Evolutionary conservation across 2,888 invertebrate species (phyloP).

Genomic region (Panorpa germanica): DNA sequence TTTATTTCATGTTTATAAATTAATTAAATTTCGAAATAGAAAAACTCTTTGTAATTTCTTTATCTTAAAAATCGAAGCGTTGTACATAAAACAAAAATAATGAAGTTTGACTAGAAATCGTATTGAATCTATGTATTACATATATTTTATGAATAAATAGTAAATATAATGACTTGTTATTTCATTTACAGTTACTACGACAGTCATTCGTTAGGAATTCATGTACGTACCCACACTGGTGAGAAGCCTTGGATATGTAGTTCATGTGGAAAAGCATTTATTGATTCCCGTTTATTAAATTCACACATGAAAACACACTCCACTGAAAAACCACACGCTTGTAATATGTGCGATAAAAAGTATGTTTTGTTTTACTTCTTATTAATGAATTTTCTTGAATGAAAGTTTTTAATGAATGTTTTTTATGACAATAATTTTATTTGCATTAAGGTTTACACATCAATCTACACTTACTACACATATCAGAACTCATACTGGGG

Average conservation of each 20-base stretch:
- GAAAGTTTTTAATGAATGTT: background rate
- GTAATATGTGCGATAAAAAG: conserved; percentile 32
- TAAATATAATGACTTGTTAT: too few species aligned
- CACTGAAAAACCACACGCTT: conserved; percentile 31
- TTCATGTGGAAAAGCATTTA: conserved; percentile 25
- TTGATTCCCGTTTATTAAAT: conserved; percentile 24
- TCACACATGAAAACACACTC: conserved; percentile 34
- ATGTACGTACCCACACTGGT: conserved; percentile 24
- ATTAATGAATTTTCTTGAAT: conserved; percentile 22
- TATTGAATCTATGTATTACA: too few species aligned
- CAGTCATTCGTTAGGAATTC: conserved; percentile 20
- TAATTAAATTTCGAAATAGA: too few species aligned
- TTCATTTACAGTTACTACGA: conserved; percentile 21
- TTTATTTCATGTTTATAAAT: too few species aligned
- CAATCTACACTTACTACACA: conserved; percentile 38
- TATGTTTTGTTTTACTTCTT: conserved; percentile 21
- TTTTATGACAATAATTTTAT: background rate
- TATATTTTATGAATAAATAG: too few species aligned
- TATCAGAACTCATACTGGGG: conserved; percentile 39
- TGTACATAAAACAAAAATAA: too few species aligned
- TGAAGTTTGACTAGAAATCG: too few species aligned
- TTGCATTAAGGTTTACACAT: conserved; percentile 30
- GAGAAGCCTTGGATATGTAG: conserved; percentile 23
- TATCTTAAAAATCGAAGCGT: too few species aligned
- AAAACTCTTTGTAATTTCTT: too few species aligned